Conservation (phyloP, 2,888 invertebrate genomes). For the Plusia festucae region DNA sequence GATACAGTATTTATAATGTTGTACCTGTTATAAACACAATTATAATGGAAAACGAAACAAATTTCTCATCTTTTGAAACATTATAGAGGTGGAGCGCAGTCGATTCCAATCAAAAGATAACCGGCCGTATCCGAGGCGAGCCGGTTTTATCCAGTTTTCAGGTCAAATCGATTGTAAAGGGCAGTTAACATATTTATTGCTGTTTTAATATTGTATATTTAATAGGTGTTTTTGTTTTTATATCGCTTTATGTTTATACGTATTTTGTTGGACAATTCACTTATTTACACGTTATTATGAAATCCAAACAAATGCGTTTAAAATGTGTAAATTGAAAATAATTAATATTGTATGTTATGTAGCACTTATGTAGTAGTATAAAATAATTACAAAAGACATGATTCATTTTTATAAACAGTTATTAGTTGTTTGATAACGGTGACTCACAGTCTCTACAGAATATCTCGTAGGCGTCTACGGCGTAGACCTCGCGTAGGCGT, state of each 20-base stretch:
- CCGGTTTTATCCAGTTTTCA: constrained; percentile 32
- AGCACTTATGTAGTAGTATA: no score
- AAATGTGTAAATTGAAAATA: no score
- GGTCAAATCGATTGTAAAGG: constrained; percentile 34
- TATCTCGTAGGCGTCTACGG: constrained; percentile 33
- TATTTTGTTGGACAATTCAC: no score
- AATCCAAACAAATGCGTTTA: no score
- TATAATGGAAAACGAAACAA: constrained; percentile 14
- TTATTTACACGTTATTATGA: no score
- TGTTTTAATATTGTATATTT: not conserved
- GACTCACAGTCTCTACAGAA: not conserved
- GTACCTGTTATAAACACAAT: not conserved
- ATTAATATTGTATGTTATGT: no score
- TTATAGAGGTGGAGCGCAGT: constrained; percentile 25
- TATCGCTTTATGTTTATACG: no score
- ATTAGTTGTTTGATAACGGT: not conserved
- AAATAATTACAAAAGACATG: no score
- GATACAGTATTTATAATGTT: not conserved
- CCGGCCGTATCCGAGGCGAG: constrained; percentile 25
- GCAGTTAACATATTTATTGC: constrained; percentile 31
- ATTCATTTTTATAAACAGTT: no score
- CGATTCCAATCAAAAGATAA: constrained; percentile 48
- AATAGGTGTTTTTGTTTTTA: not conserved
- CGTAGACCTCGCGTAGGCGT: constrained; percentile 6
- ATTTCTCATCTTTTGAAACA: constrained; percentile 12